Evolutionary conservation across 2,797 vertebrate species (phyloP).

Genomic region (Hemitrygon akajei): DNA sequence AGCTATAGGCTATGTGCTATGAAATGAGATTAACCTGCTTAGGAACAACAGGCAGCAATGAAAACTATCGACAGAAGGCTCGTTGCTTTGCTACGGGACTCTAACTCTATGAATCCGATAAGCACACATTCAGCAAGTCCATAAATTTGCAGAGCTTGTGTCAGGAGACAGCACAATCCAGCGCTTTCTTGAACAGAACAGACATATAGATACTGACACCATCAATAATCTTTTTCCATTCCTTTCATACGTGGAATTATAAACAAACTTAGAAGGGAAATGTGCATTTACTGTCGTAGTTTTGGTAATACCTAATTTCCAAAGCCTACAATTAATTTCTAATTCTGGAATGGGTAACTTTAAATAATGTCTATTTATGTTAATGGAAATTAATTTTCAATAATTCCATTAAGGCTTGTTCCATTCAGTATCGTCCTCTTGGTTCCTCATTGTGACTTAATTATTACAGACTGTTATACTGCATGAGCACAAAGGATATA

Average conservation of each 20-base stretch:
- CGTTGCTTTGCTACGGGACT: too few species aligned
- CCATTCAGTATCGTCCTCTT: background rate
- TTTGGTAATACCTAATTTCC: background rate
- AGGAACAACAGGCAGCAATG: too few species aligned
- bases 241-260: background rate
- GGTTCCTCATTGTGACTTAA: background rate
- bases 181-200: background rate
- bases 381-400: background rate
- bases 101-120: background rate
- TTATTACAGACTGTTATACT: background rate
- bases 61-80: too few species aligned
- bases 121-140: background rate
- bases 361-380: background rate
- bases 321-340: conserved; percentile 9
- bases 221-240: background rate
- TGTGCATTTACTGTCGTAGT: background rate
- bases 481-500: background rate
- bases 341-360: background rate
- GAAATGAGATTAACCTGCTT: too few species aligned
- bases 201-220: background rate
- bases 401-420: background rate
- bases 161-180: background rate
- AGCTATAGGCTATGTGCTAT: too few species aligned
- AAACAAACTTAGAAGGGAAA: background rate
- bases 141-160: background rate